Evolutionary conservation across 2,888 invertebrate genomes (phyloP).

Genomic region (Drosophila dives): DNA sequence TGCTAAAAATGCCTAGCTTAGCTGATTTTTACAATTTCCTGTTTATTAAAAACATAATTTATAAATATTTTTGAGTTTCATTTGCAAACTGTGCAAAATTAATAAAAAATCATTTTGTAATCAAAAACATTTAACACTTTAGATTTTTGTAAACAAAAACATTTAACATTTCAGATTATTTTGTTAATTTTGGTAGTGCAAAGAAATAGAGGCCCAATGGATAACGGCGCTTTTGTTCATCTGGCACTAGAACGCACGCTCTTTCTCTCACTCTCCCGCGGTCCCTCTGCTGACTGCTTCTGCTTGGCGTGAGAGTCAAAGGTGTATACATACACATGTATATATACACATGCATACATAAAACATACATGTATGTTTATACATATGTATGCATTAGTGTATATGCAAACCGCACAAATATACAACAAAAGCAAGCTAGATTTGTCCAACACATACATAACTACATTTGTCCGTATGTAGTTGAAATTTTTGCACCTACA

Average conservation of each 20-base stretch:
- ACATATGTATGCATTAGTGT: not conserved
- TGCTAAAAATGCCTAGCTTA: too few species aligned
- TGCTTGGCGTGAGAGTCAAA: conserved; percentile 20
- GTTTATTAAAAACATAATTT: too few species aligned
- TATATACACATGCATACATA: not conserved
- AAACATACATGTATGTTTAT: not conserved
- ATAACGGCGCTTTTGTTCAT: conserved; percentile 3
- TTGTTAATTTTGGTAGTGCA: not conserved
- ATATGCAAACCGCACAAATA: conserved; percentile 21
- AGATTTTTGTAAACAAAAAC: not conserved
- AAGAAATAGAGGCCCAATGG: conserved; percentile 1
- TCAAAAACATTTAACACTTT: not conserved
- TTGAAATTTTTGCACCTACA: not conserved
- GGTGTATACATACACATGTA: not conserved
- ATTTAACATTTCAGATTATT: not conserved
- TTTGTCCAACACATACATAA: conserved; percentile 4
- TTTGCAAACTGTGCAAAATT: not conserved
- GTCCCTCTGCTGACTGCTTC: not conserved
- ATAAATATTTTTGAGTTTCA: too few species aligned
- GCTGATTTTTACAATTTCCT: too few species aligned
- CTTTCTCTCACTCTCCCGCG: not conserved
- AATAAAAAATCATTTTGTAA: not conserved
- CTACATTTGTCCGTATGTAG: not conserved
- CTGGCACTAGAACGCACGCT: not conserved
- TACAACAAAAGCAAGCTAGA: conserved; percentile 19